Evolutionary conservation across 2,797 vertebrate species (phyloP).

Genomic region (Lateolabrax maculatus): DNA sequence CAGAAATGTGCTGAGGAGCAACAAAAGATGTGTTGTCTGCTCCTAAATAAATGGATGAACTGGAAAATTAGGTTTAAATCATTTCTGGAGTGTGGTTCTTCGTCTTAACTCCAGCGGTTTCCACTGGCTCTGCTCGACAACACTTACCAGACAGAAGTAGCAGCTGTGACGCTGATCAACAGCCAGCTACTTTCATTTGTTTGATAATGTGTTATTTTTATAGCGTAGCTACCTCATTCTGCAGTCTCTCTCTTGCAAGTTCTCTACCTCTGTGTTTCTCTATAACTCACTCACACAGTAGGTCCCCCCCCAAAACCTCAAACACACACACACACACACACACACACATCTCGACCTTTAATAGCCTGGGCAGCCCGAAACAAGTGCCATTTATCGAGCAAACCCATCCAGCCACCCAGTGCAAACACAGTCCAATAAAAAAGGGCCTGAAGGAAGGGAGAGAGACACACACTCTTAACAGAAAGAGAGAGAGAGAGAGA

Average conservation of each 20-base stretch:
- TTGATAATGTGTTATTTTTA: conserved; percentile 67
- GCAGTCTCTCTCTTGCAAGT: conserved; percentile 7
- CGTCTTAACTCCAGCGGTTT: conserved; percentile 2
- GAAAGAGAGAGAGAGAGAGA: conserved; percentile 23
- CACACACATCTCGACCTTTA: conserved; percentile 32
- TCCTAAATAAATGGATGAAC: background rate
- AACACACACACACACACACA: conserved; percentile 6
- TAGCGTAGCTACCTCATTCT: conserved; percentile 4
- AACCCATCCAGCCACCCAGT: conserved; percentile 54
- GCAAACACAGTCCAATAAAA: conserved; percentile 63
- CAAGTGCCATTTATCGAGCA: conserved; percentile 62
- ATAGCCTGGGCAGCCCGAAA: conserved; percentile 42
- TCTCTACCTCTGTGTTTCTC: conserved; percentile 9
- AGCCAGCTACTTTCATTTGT: conserved; percentile 37
- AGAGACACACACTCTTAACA: conserved; percentile 4
- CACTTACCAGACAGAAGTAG: conserved; percentile 10
- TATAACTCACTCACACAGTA: conserved; percentile 11
- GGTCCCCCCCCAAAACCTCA: background rate
- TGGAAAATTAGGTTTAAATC: background rate
- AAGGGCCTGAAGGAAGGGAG: conserved; percentile 35
- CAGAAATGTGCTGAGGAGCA: background rate
- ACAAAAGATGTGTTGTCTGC: background rate
- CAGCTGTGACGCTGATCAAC: conserved; percentile 41
- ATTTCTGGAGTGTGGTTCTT: background rate
- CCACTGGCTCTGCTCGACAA: background rate